Percentiles rank a stretch among this genome's conserved stretches.
Conservation (phyloP, 2,888 invertebrate genomes). For the Ephialtes manifestator region DNA sequence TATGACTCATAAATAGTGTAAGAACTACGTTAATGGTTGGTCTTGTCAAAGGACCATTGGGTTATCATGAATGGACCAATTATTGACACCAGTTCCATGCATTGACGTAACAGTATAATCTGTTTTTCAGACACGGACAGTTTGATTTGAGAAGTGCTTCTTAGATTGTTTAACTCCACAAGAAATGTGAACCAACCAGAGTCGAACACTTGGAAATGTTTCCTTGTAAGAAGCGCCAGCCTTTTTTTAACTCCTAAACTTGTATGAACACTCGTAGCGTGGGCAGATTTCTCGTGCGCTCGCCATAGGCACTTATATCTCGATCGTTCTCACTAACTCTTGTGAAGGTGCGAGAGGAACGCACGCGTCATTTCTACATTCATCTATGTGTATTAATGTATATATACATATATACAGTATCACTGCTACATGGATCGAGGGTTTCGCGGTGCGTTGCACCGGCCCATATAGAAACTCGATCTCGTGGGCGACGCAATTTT, state of each 20-base stretch:
- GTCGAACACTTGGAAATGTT: too few species aligned
- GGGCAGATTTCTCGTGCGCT: background rate
- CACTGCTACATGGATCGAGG: slow-evolving; percentile 3
- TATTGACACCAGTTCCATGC: too few species aligned
- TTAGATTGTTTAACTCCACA: too few species aligned
- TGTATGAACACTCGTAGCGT: background rate
- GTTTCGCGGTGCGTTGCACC: slow-evolving; percentile 35
- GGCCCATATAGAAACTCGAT: slow-evolving; percentile 43
- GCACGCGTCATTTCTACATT: background rate
- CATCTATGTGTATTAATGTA: background rate
- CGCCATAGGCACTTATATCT: slow-evolving; percentile 18
- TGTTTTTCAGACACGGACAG: too few species aligned
- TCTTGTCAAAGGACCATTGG: too few species aligned
- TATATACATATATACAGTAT: background rate
- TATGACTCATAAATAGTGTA: too few species aligned
- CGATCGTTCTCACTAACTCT: slow-evolving; percentile 35
- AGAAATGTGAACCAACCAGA: too few species aligned
- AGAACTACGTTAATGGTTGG: too few species aligned
- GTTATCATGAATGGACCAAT: too few species aligned
- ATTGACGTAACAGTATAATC: too few species aligned
- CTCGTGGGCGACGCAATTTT: slow-evolving; percentile 62
- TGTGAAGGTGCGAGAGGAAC: slow-evolving; percentile 19
- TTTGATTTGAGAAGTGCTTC: too few species aligned
- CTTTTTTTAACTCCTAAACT: background rate
- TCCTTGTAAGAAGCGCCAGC: background rate